These are phyloP conservation scores for Scrobipalpa atriplicella DNA, from an alignment of 2,888 invertebrate genomes.

Conservation along the genomic window DNA sequence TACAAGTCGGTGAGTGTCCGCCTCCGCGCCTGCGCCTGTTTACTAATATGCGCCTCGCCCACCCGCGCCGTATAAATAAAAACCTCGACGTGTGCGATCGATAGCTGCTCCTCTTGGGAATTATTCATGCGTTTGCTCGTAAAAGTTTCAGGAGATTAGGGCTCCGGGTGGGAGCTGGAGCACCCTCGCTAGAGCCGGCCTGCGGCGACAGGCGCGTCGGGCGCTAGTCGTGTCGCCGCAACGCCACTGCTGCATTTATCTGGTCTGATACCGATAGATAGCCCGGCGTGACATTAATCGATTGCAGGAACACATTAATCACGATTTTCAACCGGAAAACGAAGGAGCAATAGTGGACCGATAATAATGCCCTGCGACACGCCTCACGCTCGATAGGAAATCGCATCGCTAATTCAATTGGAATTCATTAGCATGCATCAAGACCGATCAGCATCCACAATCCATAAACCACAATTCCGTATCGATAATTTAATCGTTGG, in stretches of 20 bases:
- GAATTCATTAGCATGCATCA: slow-evolving; percentile 53
- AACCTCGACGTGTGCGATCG: slow-evolving; percentile 82
- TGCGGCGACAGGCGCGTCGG: slow-evolving; percentile 16
- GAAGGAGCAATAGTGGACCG: slow-evolving; percentile 38
- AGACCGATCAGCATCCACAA: slow-evolving; percentile 50
- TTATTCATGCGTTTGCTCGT: slow-evolving; percentile 79
- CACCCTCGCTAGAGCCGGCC: slow-evolving; percentile 26
- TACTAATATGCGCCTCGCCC: slow-evolving; percentile 83
- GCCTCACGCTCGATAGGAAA: slow-evolving; percentile 49
- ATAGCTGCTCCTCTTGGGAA: slow-evolving; percentile 81
- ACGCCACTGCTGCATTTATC: slow-evolving; percentile 56
- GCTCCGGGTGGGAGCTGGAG: slow-evolving; percentile 47
- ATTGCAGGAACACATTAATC: slow-evolving; percentile 53
- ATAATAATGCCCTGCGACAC: slow-evolving; percentile 54
- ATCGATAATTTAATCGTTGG: slow-evolving; percentile 49
- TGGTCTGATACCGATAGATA: slow-evolving; percentile 48
- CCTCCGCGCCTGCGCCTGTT: slow-evolving; percentile 79
- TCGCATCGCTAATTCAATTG: slow-evolving; percentile 52
- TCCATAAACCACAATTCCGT: slow-evolving; percentile 46
- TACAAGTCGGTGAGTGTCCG: slow-evolving; percentile 92
- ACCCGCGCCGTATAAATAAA: slow-evolving; percentile 82
- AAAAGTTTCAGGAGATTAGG: slow-evolving; percentile 77
- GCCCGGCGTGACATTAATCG: slow-evolving; percentile 56
- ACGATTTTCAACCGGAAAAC: slow-evolving; percentile 34
- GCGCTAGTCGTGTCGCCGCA: slow-evolving; percentile 31